These are phyloP conservation scores for Catostomus latipinnis DNA, from an alignment of 2,797 vertebrate species.

Conservation along the genomic window DNA sequence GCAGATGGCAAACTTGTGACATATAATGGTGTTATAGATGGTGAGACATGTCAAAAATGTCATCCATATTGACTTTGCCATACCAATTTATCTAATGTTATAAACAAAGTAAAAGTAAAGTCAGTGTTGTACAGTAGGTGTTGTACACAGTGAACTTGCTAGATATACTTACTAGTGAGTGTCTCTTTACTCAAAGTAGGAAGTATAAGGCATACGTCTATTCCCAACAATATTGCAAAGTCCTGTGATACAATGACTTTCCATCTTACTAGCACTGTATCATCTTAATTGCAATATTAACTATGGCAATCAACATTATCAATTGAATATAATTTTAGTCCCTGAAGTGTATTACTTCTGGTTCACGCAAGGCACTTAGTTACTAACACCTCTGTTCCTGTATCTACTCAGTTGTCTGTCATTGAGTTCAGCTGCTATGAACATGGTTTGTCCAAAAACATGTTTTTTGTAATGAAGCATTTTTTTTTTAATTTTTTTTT, in stretches of 20 bases:
- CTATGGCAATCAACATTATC: not conserved
- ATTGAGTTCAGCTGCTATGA: not conserved
- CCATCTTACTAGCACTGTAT: not conserved
- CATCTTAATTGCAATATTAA: not conserved
- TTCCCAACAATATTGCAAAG: too few species aligned
- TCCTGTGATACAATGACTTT: not conserved
- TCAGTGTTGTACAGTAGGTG: not conserved
- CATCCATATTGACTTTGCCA: not conserved
- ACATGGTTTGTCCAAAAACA: not conserved
- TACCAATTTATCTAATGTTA: not conserved
- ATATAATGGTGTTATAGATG: not conserved
- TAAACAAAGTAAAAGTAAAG: not conserved
- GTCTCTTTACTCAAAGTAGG: too few species aligned
- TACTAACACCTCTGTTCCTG: slow-evolving; percentile 2
- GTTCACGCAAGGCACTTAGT: not conserved
- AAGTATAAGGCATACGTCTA: too few species aligned
- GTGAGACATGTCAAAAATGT: not conserved
- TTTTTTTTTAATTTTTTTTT: too few species aligned
- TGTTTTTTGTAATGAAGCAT: too few species aligned
- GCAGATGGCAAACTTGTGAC: slow-evolving; percentile 3
- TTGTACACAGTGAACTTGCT: not conserved
- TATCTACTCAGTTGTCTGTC: not conserved
- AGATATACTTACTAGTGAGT: not conserved
- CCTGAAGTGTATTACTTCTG: not conserved
- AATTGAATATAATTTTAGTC: not conserved